Percentiles rank a stretch among this genome's conserved stretches.
Evolutionary conservation across 2,888 invertebrate genomes (phyloP).

Genomic region (Campoletis raptor): DNA sequence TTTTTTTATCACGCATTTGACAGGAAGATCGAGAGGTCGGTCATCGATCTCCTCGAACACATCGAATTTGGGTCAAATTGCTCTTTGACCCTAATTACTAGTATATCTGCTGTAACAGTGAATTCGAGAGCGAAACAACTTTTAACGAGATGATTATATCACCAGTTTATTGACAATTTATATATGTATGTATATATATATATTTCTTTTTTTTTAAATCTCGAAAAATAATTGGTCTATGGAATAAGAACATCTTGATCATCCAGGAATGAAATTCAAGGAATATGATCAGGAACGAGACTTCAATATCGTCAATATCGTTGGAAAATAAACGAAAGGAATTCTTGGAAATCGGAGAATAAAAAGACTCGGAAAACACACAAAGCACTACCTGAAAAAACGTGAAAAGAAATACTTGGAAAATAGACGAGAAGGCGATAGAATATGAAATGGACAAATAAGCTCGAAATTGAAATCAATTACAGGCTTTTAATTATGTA

Average conservation of each 20-base stretch:
- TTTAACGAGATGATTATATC: neutral
- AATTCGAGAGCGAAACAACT: slow-evolving; percentile 2
- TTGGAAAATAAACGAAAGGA: neutral
- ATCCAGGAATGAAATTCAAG: neutral
- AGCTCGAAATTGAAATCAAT: neutral
- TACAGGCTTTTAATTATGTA: neutral
- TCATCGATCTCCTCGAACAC: slow-evolving; percentile 50
- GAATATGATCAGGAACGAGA: neutral
- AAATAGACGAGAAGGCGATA: neutral
- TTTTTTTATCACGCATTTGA: slow-evolving; percentile 14
- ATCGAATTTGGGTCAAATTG: slow-evolving; percentile 45
- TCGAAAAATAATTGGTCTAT: neutral
- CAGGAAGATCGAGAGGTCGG: slow-evolving; percentile 59
- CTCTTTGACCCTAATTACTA: slow-evolving; percentile 47
- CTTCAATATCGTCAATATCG: neutral
- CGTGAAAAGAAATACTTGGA: neutral
- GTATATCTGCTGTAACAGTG: slow-evolving; percentile 6
- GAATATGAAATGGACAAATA: neutral
- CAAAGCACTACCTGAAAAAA: neutral
- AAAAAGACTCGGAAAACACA: neutral
- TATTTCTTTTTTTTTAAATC: too few species aligned
- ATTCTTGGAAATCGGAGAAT: neutral
- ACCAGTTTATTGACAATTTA: neutral
- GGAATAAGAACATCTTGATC: neutral
- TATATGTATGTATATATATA: neutral